These are phyloP conservation scores for Cheilosia soror DNA, from an alignment of 2,888 invertebrate species.

Conservation along the genomic window DNA sequence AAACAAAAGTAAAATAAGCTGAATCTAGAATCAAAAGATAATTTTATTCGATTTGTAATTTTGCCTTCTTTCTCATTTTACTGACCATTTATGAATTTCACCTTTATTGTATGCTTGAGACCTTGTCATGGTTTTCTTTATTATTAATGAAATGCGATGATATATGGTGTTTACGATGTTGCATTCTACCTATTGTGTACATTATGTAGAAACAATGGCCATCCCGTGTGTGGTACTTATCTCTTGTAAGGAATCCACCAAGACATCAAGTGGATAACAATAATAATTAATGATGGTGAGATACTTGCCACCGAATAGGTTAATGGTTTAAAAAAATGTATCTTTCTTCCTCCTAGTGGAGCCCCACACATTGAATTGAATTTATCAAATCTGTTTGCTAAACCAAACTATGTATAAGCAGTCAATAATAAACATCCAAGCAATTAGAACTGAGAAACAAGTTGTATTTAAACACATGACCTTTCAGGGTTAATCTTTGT, in stretches of 20 bases:
- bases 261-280: slow-evolving; percentile 31
- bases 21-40: too few species aligned
- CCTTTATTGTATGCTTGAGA: not conserved
- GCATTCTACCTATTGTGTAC: not conserved
- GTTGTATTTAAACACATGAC: slow-evolving; percentile 57
- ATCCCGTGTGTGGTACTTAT: slow-evolving; percentile 14
- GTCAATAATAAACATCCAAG: slow-evolving; percentile 21
- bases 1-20: too few species aligned
- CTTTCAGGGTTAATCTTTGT: slow-evolving; percentile 40
- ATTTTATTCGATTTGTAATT: too few species aligned
- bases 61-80: too few species aligned
- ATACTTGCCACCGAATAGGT: slow-evolving; percentile 44
- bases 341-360: not conserved
- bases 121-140: not conserved
- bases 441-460: slow-evolving; percentile 30
- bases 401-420: slow-evolving; percentile 30
- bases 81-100: not conserved
- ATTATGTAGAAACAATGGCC: not conserved
- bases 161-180: slow-evolving; percentile 23
- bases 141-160: slow-evolving; percentile 35
- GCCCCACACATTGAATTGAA: slow-evolving; percentile 21
- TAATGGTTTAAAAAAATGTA: slow-evolving; percentile 13
- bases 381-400: slow-evolving; percentile 45
- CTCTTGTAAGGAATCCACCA: not conserved
- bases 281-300: slow-evolving; percentile 58